phyloP scores from a whole-genome alignment of 1,140 invertebrate species.

The Zaprionus capensis region DNA sequence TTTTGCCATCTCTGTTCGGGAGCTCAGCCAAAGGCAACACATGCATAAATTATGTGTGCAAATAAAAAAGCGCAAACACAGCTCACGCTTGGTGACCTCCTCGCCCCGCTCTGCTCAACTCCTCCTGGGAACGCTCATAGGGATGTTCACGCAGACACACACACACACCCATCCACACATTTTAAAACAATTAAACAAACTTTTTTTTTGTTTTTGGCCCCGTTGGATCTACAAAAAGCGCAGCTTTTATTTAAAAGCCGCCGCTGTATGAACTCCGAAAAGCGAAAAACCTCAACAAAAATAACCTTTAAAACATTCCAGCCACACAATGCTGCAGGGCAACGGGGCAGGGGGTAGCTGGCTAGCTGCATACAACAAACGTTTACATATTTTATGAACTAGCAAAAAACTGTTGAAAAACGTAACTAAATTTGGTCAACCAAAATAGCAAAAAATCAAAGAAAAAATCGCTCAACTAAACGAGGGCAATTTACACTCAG shows the following conservation, averaged over 20 bases:
- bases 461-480: not conserved
- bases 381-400: conserved; percentile 52
- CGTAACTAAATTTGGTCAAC: conserved; percentile 36
- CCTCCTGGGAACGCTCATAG: not conserved
- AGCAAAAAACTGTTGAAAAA: conserved; percentile 22
- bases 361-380: conserved; percentile 4
- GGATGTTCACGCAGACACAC: conserved; percentile 3
- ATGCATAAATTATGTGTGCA: conserved; percentile 47
- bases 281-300: conserved; percentile 18
- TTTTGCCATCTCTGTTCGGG: conserved; percentile 21
- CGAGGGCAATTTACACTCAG: not conserved
- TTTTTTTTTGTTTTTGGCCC: conserved; percentile 23
- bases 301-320: conserved; percentile 38
- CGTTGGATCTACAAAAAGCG: conserved; percentile 34
- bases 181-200: conserved; percentile 58
- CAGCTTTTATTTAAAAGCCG: conserved; percentile 49
- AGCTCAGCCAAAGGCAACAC: conserved; percentile 40
- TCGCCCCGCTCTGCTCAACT: not conserved
- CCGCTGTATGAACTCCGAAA: conserved; percentile 18
- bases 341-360: not conserved
- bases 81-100: not conserved
- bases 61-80: conserved; percentile 29
- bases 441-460: conserved; percentile 8
- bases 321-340: conserved; percentile 13
- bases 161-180: conserved; percentile 5